These are phyloP conservation scores for Tyto alba DNA, from an alignment of 2,113 vertebrate species.

Conservation along the genomic window DNA sequence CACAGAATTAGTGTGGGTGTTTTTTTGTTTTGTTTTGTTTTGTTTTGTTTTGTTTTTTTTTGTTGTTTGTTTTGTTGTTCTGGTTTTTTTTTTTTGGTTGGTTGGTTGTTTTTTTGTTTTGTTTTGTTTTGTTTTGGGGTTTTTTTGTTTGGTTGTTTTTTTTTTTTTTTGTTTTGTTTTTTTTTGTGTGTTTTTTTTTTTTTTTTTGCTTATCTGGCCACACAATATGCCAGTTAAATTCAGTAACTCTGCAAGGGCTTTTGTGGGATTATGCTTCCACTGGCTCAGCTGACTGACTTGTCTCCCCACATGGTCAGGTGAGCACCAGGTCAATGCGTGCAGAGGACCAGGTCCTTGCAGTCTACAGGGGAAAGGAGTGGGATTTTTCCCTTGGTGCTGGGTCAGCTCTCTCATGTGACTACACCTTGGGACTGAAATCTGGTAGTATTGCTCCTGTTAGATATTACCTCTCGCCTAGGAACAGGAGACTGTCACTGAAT, in stretches of 20 bases:
- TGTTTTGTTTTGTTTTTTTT: too few species aligned
- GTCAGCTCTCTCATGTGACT: not conserved
- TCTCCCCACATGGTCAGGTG: not conserved
- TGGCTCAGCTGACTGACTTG: not conserved
- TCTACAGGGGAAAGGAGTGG: not conserved
- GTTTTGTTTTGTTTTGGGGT: too few species aligned
- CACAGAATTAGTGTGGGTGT: not conserved
- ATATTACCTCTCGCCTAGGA: not conserved
- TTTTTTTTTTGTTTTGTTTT: too few species aligned
- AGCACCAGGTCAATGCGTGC: not conserved
- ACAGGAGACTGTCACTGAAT: not conserved
- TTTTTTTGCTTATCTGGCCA: not conserved
- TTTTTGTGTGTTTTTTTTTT: too few species aligned
- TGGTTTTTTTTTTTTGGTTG: too few species aligned
- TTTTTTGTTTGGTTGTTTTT: too few species aligned
- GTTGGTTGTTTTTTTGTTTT: too few species aligned
- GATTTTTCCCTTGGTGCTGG: not conserved
- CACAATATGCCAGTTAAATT: not conserved
- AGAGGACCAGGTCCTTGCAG: not conserved
- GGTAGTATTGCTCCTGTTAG: not conserved
- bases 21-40: not conserved
- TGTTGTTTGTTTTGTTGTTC: too few species aligned
- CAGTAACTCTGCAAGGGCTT: not conserved
- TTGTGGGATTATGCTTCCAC: not conserved
- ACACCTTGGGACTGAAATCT: not conserved